Evolutionary conservation across 2,113 vertebrate genomes (phyloP).

Genomic region (Alethe castanea): DNA sequence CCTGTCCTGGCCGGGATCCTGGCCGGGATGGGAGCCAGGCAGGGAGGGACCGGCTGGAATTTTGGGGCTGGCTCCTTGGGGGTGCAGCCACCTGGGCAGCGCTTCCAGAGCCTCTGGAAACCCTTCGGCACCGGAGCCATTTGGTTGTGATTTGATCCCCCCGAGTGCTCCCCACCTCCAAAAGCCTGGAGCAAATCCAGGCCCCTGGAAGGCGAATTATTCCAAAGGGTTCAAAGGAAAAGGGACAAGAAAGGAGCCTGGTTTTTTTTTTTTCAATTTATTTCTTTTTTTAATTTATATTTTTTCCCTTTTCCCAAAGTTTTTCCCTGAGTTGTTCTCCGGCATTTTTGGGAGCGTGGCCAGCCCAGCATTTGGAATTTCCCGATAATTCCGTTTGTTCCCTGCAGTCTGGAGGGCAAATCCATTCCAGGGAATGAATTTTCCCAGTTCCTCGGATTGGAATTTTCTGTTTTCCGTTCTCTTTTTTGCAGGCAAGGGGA

Average conservation of each 20-base stretch:
- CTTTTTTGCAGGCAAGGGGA: fast-evolving
- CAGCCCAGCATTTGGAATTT: fast-evolving
- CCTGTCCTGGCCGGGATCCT: background rate
- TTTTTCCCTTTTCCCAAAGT: background rate
- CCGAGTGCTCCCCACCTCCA: background rate
- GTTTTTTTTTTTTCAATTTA: background rate
- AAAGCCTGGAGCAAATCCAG: background rate
- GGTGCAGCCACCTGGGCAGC: background rate
- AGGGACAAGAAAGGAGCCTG: background rate
- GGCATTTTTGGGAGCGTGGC: fast-evolving
- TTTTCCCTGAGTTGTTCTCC: background rate
- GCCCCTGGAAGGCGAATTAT: background rate
- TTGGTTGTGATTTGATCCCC: background rate
- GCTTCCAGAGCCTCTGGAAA: background rate
- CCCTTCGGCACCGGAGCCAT: background rate
- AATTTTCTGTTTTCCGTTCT: fast-evolving
- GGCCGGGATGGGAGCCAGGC: no score
- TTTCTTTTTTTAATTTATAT: no score
- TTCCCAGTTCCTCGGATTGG: fast-evolving
- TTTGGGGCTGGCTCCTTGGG: background rate
- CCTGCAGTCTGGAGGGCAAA: background rate
- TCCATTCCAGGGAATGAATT: background rate
- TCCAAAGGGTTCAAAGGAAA: background rate
- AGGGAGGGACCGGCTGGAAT: no score
- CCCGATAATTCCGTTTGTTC: background rate